Evolutionary conservation across 1,140 invertebrate genomes (phyloP).

Genomic region (Mamestra configurata): DNA sequence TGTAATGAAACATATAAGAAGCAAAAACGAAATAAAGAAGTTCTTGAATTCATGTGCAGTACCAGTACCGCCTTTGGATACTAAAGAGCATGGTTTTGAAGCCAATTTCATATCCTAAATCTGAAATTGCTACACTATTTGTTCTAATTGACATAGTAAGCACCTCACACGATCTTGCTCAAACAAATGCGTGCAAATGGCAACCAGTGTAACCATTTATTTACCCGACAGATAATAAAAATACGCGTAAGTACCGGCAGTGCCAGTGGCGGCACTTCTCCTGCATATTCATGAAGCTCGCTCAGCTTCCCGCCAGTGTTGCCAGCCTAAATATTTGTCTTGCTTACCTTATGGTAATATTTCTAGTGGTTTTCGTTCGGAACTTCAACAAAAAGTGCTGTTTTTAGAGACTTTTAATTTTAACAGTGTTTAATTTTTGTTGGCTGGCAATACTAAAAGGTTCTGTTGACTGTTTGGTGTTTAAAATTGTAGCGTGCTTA

Average conservation of each 20-base stretch:
- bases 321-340: constrained; percentile 45
- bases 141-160: not conserved
- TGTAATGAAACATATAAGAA: too few species aligned
- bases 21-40: too few species aligned
- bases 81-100: too few species aligned
- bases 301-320: constrained; percentile 36
- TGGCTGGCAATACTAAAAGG: not conserved
- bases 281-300: constrained; percentile 48
- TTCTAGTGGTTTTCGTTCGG: constrained; percentile 46
- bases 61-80: too few species aligned
- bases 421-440: constrained; percentile 19
- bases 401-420: constrained; percentile 30
- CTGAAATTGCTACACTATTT: too few species aligned
- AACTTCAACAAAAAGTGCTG: constrained; percentile 32
- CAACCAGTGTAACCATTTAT: constrained; percentile 22
- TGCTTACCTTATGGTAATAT: constrained; percentile 50
- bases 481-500: not conserved
- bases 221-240: constrained; percentile 39
- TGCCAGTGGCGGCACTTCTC: not conserved
- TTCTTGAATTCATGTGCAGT: too few species aligned
- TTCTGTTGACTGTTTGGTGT: constrained; percentile 4
- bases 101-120: too few species aligned
- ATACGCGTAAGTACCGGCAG: constrained; percentile 12
- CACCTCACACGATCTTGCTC: not conserved
- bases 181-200: constrained; percentile 18